Conservation (phyloP, 2,888 invertebrate genomes). For the Orthosia cruda region DNA sequence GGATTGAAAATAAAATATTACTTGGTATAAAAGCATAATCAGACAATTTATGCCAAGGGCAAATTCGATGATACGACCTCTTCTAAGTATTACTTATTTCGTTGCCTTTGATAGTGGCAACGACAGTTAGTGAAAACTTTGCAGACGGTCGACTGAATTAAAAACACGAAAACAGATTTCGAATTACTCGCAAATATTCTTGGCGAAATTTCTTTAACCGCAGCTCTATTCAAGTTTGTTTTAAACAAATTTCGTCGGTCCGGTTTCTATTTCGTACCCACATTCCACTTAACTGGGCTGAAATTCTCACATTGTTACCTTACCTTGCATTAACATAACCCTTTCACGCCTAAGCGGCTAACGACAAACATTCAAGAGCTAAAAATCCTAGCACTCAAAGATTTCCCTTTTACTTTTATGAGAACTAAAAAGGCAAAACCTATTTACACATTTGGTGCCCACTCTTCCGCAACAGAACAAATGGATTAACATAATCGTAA, state of each 20-base stretch:
- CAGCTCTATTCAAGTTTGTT: constrained; percentile 15
- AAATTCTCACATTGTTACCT: constrained; percentile 21
- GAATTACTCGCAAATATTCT: not conserved
- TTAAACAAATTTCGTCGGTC: constrained; percentile 7
- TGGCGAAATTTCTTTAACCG: not conserved
- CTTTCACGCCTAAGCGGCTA: constrained; percentile 12
- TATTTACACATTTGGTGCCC: constrained; percentile 28
- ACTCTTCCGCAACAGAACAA: constrained; percentile 31
- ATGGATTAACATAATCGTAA: constrained; percentile 43
- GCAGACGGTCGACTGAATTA: not conserved
- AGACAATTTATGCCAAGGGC: no score
- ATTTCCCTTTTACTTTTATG: constrained; percentile 24
- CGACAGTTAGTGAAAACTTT: not conserved
- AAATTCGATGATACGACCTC: no score
- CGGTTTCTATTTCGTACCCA: constrained; percentile 7
- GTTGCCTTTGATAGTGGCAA: not conserved
- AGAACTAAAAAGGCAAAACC: constrained; percentile 18
- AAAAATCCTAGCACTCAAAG: constrained; percentile 36
- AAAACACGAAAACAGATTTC: not conserved
- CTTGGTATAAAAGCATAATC: no score
- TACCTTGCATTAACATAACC: constrained; percentile 16
- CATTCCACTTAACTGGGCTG: constrained; percentile 4
- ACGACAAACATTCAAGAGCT: constrained; percentile 28
- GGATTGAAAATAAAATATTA: not conserved
- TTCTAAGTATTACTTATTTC: no score